Evolutionary conservation across 2,113 vertebrate species (phyloP), one percentile per base, ranked within the genome.

Genomic region (Perca schrenkii): DNA sequence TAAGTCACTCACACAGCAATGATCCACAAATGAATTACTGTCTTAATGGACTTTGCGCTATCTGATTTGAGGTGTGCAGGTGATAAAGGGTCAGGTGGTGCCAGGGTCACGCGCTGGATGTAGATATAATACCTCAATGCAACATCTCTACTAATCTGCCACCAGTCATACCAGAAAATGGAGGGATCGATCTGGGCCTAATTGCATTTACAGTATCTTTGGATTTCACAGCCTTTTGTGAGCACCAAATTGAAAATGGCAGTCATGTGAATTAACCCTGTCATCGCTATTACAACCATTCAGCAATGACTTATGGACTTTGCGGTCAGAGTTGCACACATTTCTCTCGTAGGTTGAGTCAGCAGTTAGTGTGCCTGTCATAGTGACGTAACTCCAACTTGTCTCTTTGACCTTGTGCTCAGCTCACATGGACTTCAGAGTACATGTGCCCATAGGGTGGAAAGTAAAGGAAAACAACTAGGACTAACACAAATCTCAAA

Each of bases 1-100:
- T 72, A 86, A 86, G 71, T 82, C 63, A 80, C 78, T 87, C 75
- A 80, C 61, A 72, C 61, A 47, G 80, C 50, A 60, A 76, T 87
- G 70, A 80, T 83, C 68, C 36, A 62, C 62, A 90, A 87, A 91
- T 90, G 74, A 90, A 92, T 92, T 74, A 76, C 52, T 74, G 69
- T 73, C 80, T 85, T 87, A 81, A 88, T 87, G 81, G 85, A 85
- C 80, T 90, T 68, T 49, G 61, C 53, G 64, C 80, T 76, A 78
- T 90, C 81, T 86, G 88, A 90, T 86, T 83, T 70, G 64, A 61
- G 60, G 54, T 81, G 31, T 80, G 56, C 15, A 21, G 66, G 15
- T 74, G 69, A 85, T 74, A 76, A 74, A 76, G 53, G 74, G 76
- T 86, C 73, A 85, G 78, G 47, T 80, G 67, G 65, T 61, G 60